phyloP scores from a whole-genome alignment of 2,113 vertebrate genomes.

The Arvicanthis niloticus region DNA sequence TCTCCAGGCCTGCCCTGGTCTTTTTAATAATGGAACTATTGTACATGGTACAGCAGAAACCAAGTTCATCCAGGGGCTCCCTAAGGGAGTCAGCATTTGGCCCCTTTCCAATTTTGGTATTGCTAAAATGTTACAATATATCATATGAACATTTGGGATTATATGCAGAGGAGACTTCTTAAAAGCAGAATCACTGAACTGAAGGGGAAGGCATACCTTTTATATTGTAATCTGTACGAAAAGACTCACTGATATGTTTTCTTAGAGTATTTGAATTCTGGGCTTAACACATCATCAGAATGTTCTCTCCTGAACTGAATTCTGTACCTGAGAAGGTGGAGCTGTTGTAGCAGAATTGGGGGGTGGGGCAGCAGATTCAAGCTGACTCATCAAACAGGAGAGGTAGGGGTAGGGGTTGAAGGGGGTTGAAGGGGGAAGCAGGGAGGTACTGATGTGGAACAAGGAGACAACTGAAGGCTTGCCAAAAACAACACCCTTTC shows the following conservation, averaged over 20 bases:
- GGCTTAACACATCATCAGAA: not conserved
- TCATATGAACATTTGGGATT: not conserved
- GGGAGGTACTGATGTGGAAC: slow-evolving; percentile 19
- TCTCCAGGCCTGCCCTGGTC: not conserved
- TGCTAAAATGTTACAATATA: not conserved
- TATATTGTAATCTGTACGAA: not conserved
- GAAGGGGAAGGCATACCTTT: not conserved
- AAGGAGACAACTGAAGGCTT: slow-evolving; percentile 55
- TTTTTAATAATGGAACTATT: not conserved
- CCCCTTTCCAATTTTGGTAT: not conserved
- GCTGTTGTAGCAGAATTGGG: not conserved
- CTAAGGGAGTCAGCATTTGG: not conserved
- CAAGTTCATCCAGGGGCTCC: not conserved
- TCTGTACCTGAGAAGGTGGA: not conserved
- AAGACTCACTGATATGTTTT: not conserved
- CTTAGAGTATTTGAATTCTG: slow-evolving; percentile 28
- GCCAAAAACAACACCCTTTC: slow-evolving; percentile 73
- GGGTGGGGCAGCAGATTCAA: not conserved
- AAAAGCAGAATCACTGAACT: not conserved
- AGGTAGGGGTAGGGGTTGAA: not conserved
- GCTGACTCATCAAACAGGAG: slow-evolving; percentile 45
- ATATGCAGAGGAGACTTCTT: not conserved
- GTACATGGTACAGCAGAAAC: not conserved
- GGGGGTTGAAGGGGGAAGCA: not conserved
- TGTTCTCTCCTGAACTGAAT: not conserved